These are phyloP conservation scores for Biston stratarius DNA, from an alignment of 2,888 invertebrate species.

Conservation along the genomic window DNA sequence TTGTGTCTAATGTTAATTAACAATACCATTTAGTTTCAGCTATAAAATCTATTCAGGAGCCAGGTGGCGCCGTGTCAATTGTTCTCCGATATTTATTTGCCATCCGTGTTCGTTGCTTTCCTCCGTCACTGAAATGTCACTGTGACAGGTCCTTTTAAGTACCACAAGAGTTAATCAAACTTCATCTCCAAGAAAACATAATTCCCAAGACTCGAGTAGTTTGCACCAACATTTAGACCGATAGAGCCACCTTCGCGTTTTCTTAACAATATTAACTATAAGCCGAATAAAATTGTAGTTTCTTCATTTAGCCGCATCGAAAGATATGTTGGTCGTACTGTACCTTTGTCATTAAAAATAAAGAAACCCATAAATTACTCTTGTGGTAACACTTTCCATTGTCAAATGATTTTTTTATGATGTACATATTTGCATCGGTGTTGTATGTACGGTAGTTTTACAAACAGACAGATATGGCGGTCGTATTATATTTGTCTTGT, in stretches of 20 bases:
- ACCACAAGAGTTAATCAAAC: too few species aligned
- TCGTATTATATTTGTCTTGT: background rate
- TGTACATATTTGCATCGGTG: slow-evolving; percentile 60
- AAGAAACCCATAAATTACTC: slow-evolving; percentile 47
- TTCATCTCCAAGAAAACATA: too few species aligned
- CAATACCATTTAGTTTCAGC: too few species aligned
- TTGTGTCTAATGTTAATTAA: too few species aligned
- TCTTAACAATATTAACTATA: background rate
- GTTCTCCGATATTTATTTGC: too few species aligned
- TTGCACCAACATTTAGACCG: background rate
- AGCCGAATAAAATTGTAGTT: background rate
- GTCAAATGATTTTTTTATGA: slow-evolving; percentile 54
- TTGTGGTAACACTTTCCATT: slow-evolving; percentile 55
- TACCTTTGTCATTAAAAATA: slow-evolving; percentile 27
- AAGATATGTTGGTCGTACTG: background rate
- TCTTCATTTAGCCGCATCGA: background rate
- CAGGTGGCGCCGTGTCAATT: too few species aligned
- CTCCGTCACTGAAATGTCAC: too few species aligned
- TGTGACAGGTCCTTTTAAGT: too few species aligned
- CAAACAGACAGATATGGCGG: slow-evolving; percentile 11
- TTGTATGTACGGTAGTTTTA: slow-evolving; percentile 31
- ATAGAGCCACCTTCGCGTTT: background rate
- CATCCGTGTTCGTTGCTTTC: too few species aligned
- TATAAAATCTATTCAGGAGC: too few species aligned
- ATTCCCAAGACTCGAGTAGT: background rate